Evolutionary conservation across 2,113 vertebrate species (phyloP).

Genomic region (Cryptomyrus ogoouensis): DNA sequence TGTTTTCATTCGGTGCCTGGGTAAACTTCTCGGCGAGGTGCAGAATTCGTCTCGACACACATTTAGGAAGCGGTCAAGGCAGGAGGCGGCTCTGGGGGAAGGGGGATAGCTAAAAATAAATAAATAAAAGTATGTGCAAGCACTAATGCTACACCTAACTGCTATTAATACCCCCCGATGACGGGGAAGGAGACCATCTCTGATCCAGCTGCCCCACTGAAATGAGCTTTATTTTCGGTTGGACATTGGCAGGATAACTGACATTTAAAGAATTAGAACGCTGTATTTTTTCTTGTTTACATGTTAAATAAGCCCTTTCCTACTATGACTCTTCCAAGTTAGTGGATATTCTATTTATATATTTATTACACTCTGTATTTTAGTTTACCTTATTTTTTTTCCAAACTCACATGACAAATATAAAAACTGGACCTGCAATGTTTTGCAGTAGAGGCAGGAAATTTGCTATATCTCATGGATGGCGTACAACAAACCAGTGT

Average conservation of each 20-base stretch:
- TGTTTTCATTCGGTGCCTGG: constrained; percentile 40
- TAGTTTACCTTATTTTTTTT: constrained; percentile 1
- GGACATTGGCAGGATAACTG: background rate
- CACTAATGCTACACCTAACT: background rate
- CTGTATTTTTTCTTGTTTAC: background rate
- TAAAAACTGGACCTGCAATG: background rate
- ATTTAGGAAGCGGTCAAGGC: constrained; percentile 28
- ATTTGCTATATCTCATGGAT: background rate
- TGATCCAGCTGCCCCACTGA: background rate
- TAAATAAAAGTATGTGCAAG: background rate
- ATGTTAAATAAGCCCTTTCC: constrained; percentile 1
- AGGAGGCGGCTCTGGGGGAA: background rate
- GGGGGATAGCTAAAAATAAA: background rate
- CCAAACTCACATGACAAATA: background rate
- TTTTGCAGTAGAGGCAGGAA: background rate
- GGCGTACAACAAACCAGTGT: background rate
- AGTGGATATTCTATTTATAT: background rate
- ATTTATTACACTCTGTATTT: background rate
- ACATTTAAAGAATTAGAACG: constrained; percentile 1
- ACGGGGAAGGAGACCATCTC: background rate
- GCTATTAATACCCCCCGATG: background rate
- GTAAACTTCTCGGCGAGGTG: constrained; percentile 47
- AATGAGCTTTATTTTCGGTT: background rate
- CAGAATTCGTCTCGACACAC: constrained; percentile 37
- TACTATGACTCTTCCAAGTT: background rate